A percentile compares a stretch with the other conserved stretches of the same genome.
Evolutionary conservation across 2,113 vertebrate species (phyloP).

Genomic region (Hydropotes inermis): DNA sequence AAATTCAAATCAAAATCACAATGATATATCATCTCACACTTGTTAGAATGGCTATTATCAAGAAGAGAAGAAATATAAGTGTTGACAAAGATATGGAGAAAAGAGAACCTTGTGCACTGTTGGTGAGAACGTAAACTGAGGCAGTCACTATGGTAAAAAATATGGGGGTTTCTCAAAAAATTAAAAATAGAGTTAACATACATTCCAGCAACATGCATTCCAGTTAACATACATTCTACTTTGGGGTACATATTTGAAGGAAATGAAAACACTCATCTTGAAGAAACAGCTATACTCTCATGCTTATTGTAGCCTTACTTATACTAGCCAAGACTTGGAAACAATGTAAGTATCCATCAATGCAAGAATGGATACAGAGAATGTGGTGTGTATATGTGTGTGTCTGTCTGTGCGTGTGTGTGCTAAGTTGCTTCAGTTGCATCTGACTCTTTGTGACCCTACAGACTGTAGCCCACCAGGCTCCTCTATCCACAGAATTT

Average conservation of each 20-base stretch:
- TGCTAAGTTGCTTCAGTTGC: not conserved
- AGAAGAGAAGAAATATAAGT: not conserved
- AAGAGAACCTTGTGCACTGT: not conserved
- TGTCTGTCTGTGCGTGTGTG: not conserved
- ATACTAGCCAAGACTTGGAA: not conserved
- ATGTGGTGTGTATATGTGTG: not conserved
- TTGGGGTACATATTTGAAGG: not conserved
- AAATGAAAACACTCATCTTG: not conserved
- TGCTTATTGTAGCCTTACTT: not conserved
- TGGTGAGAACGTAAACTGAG: not conserved
- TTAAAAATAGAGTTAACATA: not conserved
- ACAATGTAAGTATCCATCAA: not conserved
- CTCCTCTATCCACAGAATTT: not conserved
- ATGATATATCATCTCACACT: not conserved
- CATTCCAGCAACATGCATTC: not conserved
- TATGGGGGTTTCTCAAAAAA: not conserved
- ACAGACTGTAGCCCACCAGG: not conserved
- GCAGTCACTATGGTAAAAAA: not conserved
- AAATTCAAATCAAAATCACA: not conserved
- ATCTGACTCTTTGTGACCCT: not conserved
- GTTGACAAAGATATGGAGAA: not conserved
- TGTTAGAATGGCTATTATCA: not conserved
- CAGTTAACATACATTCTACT: not conserved
- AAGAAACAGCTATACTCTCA: not conserved
- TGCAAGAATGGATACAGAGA: not conserved